Percentiles rank a stretch among this genome's conserved stretches.
These are phyloP conservation scores for Aramus guarauna DNA, from an alignment of 2,113 vertebrate species.

Conservation along the genomic window DNA sequence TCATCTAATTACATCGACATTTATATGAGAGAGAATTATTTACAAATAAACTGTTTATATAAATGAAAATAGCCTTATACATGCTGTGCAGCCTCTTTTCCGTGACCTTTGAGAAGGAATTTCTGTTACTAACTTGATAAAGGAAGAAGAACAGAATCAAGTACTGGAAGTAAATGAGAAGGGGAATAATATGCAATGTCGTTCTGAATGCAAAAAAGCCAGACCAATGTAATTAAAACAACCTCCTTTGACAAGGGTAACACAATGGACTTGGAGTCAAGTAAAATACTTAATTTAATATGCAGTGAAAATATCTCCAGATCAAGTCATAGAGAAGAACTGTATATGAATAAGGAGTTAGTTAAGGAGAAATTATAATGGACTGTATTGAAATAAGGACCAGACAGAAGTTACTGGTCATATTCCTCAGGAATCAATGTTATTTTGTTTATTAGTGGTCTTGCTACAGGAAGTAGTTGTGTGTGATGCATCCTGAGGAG, in stretches of 20 bases:
- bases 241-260: not conserved
- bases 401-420: not conserved
- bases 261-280: not conserved
- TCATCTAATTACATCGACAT: not conserved
- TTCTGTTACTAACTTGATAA: constrained; percentile 6
- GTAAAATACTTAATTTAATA: not conserved
- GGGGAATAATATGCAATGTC: not conserved
- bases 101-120: constrained; percentile 7
- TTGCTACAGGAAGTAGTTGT: not conserved
- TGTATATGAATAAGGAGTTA: not conserved
- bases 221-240: not conserved
- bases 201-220: not conserved
- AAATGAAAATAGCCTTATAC: not conserved
- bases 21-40: not conserved
- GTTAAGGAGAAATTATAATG: not conserved
- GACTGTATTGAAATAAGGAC: not conserved
- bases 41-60: not conserved
- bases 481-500: not conserved
- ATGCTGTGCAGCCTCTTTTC: not conserved
- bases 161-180: not conserved
- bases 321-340: not conserved
- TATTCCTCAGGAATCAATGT: not conserved
- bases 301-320: not conserved
- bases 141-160: not conserved
- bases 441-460: not conserved